Evolutionary conservation across 1,140 invertebrate species (phyloP).

Genomic region (Drosophila busckii): DNA sequence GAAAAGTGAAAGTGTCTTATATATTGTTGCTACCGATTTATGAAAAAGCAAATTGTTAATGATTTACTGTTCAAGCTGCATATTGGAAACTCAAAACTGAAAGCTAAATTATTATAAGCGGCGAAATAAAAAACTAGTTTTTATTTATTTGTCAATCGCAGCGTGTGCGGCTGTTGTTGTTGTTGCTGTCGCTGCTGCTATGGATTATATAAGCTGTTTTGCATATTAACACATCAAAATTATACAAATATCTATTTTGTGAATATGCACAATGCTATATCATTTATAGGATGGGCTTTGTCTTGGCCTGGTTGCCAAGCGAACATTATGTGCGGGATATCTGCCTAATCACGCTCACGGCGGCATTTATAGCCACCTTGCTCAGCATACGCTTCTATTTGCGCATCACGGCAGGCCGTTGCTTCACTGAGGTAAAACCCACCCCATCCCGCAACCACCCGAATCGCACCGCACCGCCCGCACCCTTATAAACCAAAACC

Average conservation of each 20-base stretch:
- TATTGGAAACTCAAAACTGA: constrained; percentile 25
- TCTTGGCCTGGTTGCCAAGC: constrained; percentile 66
- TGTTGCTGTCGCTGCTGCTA: constrained; percentile 7
- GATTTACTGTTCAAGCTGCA: constrained; percentile 23
- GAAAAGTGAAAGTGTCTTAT: constrained; percentile 64
- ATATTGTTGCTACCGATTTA: constrained; percentile 18
- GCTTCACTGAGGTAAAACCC: constrained; percentile 72
- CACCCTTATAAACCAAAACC: too few species aligned
- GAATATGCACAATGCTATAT: constrained; percentile 30
- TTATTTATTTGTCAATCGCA: constrained; percentile 8
- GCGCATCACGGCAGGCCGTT: constrained; percentile 71
- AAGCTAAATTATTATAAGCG: constrained; percentile 17
- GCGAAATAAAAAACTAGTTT: constrained; percentile 49
- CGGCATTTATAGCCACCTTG: constrained; percentile 65
- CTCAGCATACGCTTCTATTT: constrained; percentile 76
- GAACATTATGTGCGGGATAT: constrained; percentile 71
- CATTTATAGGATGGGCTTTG: constrained; percentile 72
- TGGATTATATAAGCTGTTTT: constrained; percentile 63
- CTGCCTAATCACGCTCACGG: constrained; percentile 48
- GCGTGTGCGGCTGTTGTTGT: constrained; percentile 7
- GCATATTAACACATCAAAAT: constrained; percentile 42
- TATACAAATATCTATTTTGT: constrained; percentile 28
- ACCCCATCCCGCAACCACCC: background rate
- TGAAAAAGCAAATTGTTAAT: constrained; percentile 21
- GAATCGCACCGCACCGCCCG: background rate